These are phyloP conservation scores for Harpalus rubripes DNA, from an alignment of 2,888 invertebrate species.

Conservation along the genomic window DNA sequence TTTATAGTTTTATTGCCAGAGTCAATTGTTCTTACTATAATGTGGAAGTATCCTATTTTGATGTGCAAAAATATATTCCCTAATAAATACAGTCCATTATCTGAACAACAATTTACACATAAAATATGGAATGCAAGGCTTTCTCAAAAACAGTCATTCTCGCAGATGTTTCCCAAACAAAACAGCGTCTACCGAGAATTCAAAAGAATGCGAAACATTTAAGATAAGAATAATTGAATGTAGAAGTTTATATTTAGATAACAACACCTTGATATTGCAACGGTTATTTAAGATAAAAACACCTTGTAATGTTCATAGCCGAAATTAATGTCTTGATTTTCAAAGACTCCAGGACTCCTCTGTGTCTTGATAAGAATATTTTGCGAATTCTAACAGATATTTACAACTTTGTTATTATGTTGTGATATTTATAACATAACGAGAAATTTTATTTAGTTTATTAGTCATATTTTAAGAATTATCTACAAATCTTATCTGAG, in stretches of 20 bases:
- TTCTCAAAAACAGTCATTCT: not conserved
- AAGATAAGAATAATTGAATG: conserved; percentile 41
- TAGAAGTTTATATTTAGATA: conserved; percentile 26
- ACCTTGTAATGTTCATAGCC: not conserved
- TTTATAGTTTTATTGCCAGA: no score
- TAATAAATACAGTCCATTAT: not conserved
- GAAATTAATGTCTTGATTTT: not conserved
- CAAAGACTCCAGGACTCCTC: not conserved
- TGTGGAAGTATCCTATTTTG: no score
- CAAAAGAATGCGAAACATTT: conserved; percentile 49
- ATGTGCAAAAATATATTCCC: no score
- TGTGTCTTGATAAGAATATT: not conserved
- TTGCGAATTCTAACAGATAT: conserved; percentile 7
- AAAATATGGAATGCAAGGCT: not conserved
- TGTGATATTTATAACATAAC: not conserved
- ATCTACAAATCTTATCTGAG: conserved; percentile 39
- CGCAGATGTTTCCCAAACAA: conserved; percentile 13
- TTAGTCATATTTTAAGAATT: conserved; percentile 32
- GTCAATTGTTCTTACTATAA: no score
- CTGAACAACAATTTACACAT: not conserved
- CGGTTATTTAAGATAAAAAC: not conserved
- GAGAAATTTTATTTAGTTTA: conserved; percentile 39
- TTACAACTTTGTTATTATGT: conserved; percentile 4
- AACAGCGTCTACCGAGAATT: conserved; percentile 35
- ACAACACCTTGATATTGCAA: conserved; percentile 19